Evolutionary conservation across 2,113 vertebrate species (phyloP).

Genomic region (Petrocephalus zakoni): DNA sequence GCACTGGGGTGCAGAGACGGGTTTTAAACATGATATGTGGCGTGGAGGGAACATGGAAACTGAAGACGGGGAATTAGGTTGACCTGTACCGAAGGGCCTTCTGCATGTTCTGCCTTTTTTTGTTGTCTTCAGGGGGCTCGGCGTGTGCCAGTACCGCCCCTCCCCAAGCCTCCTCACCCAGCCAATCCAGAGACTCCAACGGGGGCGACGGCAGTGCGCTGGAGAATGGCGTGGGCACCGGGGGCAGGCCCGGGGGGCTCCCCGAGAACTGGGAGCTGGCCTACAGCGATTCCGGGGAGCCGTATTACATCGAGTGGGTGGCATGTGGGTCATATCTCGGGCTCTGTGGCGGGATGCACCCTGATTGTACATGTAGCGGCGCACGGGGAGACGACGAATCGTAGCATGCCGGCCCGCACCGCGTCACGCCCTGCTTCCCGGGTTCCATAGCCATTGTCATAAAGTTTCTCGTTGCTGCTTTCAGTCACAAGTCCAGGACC

Average conservation of each 20-base stretch:
- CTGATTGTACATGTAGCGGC: neutral
- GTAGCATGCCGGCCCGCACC: neutral
- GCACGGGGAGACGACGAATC: neutral
- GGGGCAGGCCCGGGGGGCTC: slow-evolving; percentile 43
- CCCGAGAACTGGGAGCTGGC: slow-evolving; percentile 64
- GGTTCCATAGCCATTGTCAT: neutral
- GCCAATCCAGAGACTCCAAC: slow-evolving; percentile 56
- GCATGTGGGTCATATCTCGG: neutral
- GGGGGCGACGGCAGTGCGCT: slow-evolving; percentile 42
- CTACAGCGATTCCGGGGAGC: slow-evolving; percentile 58
- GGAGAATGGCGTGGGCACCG: slow-evolving; percentile 47
- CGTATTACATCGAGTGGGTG: slow-evolving; percentile 59
- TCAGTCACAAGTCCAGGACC: slow-evolving; percentile 59
- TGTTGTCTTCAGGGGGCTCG: slow-evolving; percentile 50
- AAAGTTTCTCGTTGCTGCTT: slow-evolving; percentile 18
- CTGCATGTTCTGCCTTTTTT: neutral
- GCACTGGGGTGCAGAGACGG: neutral
- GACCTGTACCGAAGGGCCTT: slow-evolving; percentile 23
- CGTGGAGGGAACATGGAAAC: neutral
- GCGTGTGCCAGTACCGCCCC: slow-evolving; percentile 49
- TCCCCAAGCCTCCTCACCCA: slow-evolving; percentile 50
- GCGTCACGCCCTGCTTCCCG: neutral
- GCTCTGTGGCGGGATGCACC: neutral
- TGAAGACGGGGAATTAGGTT: neutral
- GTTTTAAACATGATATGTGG: neutral